A percentile compares a stretch with the other conserved stretches of the same genome.
Conservation (phyloP, 37 sponge, comb jelly and placozoan species). For the Halisarca cf. caerulea region DNA sequence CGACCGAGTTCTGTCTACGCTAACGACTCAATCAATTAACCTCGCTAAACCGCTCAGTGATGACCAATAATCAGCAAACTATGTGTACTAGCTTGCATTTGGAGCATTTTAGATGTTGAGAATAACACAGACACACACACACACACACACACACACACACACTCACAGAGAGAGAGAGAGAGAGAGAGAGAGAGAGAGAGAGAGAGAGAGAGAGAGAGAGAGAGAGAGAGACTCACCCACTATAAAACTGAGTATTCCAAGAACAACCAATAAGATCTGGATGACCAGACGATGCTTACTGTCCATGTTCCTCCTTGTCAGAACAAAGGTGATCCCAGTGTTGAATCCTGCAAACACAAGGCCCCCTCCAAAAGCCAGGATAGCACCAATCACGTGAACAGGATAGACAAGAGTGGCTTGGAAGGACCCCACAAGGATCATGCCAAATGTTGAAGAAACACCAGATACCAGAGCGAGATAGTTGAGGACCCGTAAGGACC, state of each 20-base stretch:
- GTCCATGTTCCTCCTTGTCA: not conserved
- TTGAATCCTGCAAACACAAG: conserved; percentile 5
- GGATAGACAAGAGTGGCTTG: conserved; percentile 23
- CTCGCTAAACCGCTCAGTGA: no score
- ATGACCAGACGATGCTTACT: not conserved
- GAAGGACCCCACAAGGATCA: conserved; percentile 61
- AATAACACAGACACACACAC: not conserved
- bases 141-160: no score
- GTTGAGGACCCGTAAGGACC: conserved; percentile 20
- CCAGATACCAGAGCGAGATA: conserved; percentile 10
- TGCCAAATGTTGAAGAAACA: conserved; percentile 30
- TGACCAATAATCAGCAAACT: no score
- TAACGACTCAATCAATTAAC: no score
- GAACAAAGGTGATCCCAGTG: not conserved
- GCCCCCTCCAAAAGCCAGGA: conserved; percentile 5
- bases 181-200: no score
- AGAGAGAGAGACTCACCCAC: not conserved
- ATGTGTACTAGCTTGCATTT: no score
- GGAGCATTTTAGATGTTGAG: no score
- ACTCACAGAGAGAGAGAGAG: no score
- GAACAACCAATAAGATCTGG: not conserved
- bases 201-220: not conserved
- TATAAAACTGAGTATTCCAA: not conserved
- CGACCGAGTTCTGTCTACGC: no score
- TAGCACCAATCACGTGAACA: not conserved